Evolutionary conservation across 2,797 vertebrate species (phyloP), one percentile per base, ranked within the genome.

Genomic region (Eremophila alpestris): DNA sequence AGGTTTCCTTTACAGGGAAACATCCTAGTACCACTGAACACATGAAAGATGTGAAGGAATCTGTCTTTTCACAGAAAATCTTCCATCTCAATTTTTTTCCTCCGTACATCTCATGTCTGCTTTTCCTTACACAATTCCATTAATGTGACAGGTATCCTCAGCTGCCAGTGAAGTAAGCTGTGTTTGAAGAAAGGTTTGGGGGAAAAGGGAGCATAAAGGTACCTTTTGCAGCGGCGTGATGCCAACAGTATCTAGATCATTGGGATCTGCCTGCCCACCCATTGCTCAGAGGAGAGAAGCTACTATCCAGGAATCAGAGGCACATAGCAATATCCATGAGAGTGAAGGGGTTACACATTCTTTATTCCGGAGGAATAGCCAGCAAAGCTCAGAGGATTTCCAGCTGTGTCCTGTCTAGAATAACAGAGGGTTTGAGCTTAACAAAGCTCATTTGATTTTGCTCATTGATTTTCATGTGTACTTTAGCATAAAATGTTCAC

Each of bases 321-420:
- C 56, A 80, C 74, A 64, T 26, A 85, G 86, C 68, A 92, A 85
- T 87, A 75, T 46, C 43, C 0, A 0, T 2, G 5, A 77, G 46
- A 84, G n/a, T 26, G 23, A 29, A 22, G 34, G 32, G 22, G 9
- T 54, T 86, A 58, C 16, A 30, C 29, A 52, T 94, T 92, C 64
- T 74, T 76, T 90, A 94, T 95, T 90, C 73, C 51, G 73, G 83
- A 94, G 70, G 59, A 95, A 90, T 45, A 94, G 23, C 59, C 74
- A 76, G 67, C 20, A 86, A 96, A 95, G 40, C 90, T 94, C 89
- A 89, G 94, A 92, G 71, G 86, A 92, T 90, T 95, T 96, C 67
- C 90, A 89, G 56, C 89, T 94, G 81, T 85, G 83, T 49, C 79
- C 58, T 93, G 87, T 58, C 82, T 89, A 75, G 73, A 89, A 92